Percentiles rank a stretch among this genome's conserved stretches.
phyloP scores from a whole-genome alignment of 2,113 vertebrate genomes.

The Megalops atlanticus region DNA sequence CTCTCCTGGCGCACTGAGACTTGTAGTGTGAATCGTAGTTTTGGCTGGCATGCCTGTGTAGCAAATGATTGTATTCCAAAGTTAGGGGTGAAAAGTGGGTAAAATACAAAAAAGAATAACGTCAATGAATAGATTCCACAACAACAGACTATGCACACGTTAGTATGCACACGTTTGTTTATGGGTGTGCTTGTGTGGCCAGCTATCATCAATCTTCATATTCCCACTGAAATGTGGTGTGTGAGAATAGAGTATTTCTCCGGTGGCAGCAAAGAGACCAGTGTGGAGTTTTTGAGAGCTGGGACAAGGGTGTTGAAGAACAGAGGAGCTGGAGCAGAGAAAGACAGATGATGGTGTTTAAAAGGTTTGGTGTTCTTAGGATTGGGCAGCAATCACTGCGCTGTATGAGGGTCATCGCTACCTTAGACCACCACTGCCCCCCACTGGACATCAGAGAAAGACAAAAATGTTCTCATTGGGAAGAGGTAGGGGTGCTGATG shows the following conservation, averaged over 20 bases:
- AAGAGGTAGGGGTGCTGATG: neutral
- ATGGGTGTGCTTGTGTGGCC: neutral
- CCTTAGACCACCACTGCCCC: neutral
- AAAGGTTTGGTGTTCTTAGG: slow-evolving; percentile 20
- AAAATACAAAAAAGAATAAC: too few species aligned
- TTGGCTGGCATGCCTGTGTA: too few species aligned
- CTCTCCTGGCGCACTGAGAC: too few species aligned
- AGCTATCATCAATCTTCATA: neutral
- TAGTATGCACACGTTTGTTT: neutral
- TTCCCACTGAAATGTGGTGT: neutral
- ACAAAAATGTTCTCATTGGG: neutral
- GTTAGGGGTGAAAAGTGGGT: too few species aligned
- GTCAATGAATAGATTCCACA: too few species aligned
- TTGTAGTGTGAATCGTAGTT: too few species aligned
- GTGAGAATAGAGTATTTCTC: neutral
- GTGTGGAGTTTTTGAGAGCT: neutral
- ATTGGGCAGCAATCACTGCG: neutral
- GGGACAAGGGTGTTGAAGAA: neutral
- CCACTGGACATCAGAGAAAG: neutral
- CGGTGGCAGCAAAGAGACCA: neutral
- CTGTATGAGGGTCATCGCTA: neutral
- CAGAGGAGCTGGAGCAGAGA: neutral
- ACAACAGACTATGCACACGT: neutral
- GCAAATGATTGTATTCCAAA: too few species aligned
- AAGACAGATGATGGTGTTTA: slow-evolving; percentile 41